phyloP scores from a whole-genome alignment of 2,113 vertebrate genomes.

The Cygnus atratus region DNA sequence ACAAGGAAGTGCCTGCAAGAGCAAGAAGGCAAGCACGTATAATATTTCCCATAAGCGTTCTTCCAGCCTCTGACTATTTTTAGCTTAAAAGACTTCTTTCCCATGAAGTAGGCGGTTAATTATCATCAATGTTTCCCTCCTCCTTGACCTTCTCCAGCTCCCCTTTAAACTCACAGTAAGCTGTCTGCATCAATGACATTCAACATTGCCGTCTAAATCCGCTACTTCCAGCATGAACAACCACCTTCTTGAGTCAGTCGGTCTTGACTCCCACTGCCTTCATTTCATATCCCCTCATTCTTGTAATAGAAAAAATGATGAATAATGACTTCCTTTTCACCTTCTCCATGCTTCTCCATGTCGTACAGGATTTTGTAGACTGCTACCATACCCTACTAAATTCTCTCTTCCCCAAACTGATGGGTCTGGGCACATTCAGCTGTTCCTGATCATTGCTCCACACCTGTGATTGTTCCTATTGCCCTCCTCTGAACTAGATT shows the following conservation, averaged over 20 bases:
- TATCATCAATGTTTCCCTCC: background rate
- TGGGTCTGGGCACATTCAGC: background rate
- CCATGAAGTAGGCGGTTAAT: background rate
- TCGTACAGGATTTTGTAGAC: background rate
- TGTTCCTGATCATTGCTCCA: background rate
- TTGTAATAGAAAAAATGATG: background rate
- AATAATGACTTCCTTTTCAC: background rate
- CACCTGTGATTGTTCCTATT: background rate
- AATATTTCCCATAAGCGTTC: background rate
- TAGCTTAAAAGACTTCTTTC: background rate
- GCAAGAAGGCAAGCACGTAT: background rate
- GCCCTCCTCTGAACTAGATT: background rate
- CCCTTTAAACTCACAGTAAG: background rate
- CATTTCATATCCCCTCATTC: background rate
- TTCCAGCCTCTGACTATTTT: background rate
- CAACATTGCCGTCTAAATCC: background rate
- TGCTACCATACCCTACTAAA: background rate
- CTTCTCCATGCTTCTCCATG: background rate
- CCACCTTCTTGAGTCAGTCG: background rate
- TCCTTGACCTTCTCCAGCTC: background rate
- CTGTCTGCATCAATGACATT: background rate
- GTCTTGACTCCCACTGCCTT: background rate
- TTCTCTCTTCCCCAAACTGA: background rate
- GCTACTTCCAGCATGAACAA: background rate
- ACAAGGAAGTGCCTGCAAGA: background rate